Evolutionary conservation across 2,888 invertebrate species (phyloP).

Genomic region (Drosophila testacea): DNA sequence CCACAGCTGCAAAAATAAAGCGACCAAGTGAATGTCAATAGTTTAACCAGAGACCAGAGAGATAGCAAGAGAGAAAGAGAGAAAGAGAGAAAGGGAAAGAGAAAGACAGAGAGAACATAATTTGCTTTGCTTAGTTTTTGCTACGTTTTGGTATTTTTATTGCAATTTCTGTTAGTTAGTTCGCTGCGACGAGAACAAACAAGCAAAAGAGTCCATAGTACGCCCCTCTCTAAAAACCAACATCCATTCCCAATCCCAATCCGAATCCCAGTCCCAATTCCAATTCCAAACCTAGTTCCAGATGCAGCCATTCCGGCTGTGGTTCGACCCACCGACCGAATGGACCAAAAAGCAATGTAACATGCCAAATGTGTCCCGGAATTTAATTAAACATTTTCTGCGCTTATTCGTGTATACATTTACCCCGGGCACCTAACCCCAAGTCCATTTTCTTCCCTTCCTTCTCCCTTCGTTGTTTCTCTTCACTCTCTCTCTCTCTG

Average conservation of each 20-base stretch:
- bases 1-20: slow-evolving; percentile 45
- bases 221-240: background rate
- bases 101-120: slow-evolving; percentile 47
- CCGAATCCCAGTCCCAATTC: background rate
- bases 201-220: slow-evolving; percentile 19
- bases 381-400: slow-evolving; percentile 82
- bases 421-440: slow-evolving; percentile 35
- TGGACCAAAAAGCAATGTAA: slow-evolving; percentile 73
- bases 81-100: background rate
- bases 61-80: background rate
- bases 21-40: slow-evolving; percentile 71
- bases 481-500: background rate
- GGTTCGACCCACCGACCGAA: slow-evolving; percentile 43
- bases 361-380: slow-evolving; percentile 82
- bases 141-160: slow-evolving; percentile 80
- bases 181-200: slow-evolving; percentile 47
- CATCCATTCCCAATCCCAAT: background rate
- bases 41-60: slow-evolving; percentile 20
- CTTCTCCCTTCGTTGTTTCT: background rate
- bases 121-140: slow-evolving; percentile 80
- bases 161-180: slow-evolving; percentile 77
- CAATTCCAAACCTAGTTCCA: background rate
- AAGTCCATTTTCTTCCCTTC: too few relatives aligned
- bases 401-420: slow-evolving; percentile 77
- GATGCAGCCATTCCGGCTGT: slow-evolving; percentile 49